Evolutionary conservation across 2,888 invertebrate species (phyloP), one percentile per base, ranked within the genome.

Genomic region (Seira musarum): DNA sequence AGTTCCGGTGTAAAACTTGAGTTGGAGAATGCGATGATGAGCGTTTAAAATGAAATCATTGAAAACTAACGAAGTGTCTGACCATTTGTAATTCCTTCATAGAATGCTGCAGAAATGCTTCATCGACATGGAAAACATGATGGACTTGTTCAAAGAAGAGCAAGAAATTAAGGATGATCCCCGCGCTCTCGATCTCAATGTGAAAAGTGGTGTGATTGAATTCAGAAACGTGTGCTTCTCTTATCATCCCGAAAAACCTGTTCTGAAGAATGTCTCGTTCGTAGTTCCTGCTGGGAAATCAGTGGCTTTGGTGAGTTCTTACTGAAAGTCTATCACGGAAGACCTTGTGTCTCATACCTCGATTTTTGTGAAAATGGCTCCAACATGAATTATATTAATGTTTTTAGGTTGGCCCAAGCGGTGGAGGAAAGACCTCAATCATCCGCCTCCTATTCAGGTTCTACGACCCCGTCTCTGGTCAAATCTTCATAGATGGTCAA

Each of bases 91-190:
- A n/a, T n/a, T n/a, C 30, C 24, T 61, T 75, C 87, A 21, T 88
- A 96, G 98, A 88, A 95, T 96, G 75, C 98, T 99, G 80, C 99
- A 99, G 88, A 96, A 96, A 90, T 96, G 97, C 88, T 99, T 99
- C 88, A 93, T 99, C 19, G 99, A 99, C 88, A 99, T 99, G 99
- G 99, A 99, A 89, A 99, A 99, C 89, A 98, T 99, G 99, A 97
- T 99, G 88, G 98, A 98, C 87, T 89, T 99, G 82, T 91, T 99
- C 87, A 92, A 94, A 53, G 96, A 96, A 87, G 93, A 94, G 63
- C 93, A 94, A 72, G 98, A 99, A 90, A 93, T 98, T 24, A 91
- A 93, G 1, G 97, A 99, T 90, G 92, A 93, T 0, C 92, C 94
- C 0, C 93, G 94, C 72, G 96, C 97, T 8, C 92, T 92, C 0